Evolutionary conservation across 2,888 invertebrate genomes (phyloP).

Genomic region (Pristionchus mayeri): DNA sequence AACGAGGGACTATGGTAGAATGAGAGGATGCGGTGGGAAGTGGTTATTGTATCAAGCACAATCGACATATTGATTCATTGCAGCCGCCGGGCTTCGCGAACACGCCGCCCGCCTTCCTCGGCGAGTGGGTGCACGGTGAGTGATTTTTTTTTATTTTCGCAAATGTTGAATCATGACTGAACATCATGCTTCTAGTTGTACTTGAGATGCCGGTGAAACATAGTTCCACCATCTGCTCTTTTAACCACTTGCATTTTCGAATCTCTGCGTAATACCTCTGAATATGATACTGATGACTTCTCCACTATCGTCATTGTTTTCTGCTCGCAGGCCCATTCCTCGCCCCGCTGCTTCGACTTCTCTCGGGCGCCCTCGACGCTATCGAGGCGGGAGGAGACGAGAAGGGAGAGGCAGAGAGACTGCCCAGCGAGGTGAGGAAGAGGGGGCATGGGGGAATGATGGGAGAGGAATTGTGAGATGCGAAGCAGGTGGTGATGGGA

Average conservation of each 20-base stretch:
- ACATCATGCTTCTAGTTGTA: neutral
- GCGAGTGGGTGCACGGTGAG: slow-evolving; percentile 44
- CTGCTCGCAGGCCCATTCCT: slow-evolving; percentile 18
- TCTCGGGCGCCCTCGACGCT: neutral
- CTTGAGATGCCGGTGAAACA: neutral
- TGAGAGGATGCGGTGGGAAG: neutral
- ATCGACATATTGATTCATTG: neutral
- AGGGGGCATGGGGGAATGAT: neutral
- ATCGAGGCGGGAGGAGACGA: slow-evolving; percentile 8
- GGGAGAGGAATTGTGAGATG: neutral
- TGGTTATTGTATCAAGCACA: neutral
- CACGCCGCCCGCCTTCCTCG: slow-evolving; percentile 41
- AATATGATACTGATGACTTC: too few species aligned
- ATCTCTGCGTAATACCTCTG: too few species aligned
- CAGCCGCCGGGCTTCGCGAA: slow-evolving; percentile 28
- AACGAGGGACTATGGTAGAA: neutral
- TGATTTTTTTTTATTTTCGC: too few species aligned
- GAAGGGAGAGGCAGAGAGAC: neutral
- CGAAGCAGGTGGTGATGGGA: neutral
- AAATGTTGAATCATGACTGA: too few species aligned
- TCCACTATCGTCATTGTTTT: too few species aligned
- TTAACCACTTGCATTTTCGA: too few species aligned
- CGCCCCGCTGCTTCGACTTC: neutral
- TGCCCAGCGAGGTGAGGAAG: slow-evolving; percentile 4
- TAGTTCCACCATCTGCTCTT: neutral